Evolutionary conservation across 2,113 vertebrate species (phyloP), one percentile per base, ranked within the genome.

Genomic region (Sylvilagus bachmani): DNA sequence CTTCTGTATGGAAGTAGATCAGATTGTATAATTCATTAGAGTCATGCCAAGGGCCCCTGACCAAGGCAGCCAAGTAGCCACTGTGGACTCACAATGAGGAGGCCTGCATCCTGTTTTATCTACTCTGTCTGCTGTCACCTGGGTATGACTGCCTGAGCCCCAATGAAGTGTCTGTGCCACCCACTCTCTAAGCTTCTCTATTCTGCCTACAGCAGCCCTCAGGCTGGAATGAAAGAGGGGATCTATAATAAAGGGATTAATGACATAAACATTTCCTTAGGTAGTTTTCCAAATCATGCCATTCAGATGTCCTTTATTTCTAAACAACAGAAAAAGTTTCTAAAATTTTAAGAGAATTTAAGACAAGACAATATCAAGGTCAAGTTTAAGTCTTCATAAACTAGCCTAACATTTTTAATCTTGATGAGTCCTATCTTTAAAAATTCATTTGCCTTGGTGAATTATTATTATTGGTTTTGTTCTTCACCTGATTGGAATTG

Each of bases 401-500:
- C 86, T 80, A 55, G 53, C 19, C 51, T 83, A 79, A 36, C 19
- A 66, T 62, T 83, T 74, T 53, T 69, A 87, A 66, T 11, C 17
- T 85, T 82, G 31, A 53, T 44, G 69, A 73, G 21, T 75, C 29
- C 29, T 66, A 49, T 22, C 31, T 90, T 93, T 94, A 55, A 85
- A 80, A 90, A 49, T 9, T 22, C 55, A 67, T 91, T 88, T 93
- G 49, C 25, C 24, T 64, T 69, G 38, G 14, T 94, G 64, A 96
- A 29, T 89, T 89, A n/a, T 82, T 82, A 64, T 17, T 29, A 25
- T 62, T 75, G 3, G 2, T 3, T 71, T 92, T 21, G 25, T 31
- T 85, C 70, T 93, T 89, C 74, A 87, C 27, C 93, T 21, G 62
- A 87, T 91, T 93, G 74, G 13, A 79, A 67, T 53, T 13, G n/a